phyloP scores from a whole-genome alignment of 2,797 vertebrate species.

The Anas bahamensis region DNA sequence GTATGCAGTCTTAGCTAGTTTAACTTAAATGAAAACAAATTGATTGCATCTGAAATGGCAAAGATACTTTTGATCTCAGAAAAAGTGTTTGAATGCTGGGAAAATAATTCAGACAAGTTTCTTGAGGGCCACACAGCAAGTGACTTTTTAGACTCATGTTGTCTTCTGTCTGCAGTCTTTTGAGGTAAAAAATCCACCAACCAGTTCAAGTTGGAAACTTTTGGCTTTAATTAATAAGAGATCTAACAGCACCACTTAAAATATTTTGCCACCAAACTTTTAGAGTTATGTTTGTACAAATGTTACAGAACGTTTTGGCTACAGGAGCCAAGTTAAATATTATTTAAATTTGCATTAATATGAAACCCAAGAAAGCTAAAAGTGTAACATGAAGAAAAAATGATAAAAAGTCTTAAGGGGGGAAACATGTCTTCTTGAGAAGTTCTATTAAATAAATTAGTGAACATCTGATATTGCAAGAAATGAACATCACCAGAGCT shows the following conservation, averaged over 20 bases:
- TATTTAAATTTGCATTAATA: conserved; percentile 54
- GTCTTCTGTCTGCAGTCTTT: not conserved
- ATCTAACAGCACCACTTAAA: conserved; percentile 31
- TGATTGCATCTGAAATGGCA: not conserved
- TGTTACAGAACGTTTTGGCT: conserved; percentile 32
- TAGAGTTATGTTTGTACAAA: conserved; percentile 14
- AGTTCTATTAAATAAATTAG: not conserved
- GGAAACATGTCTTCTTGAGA: not conserved
- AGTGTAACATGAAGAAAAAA: not conserved
- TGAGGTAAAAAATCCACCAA: not conserved
- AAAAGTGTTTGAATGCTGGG: not conserved
- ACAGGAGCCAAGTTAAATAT: conserved; percentile 35
- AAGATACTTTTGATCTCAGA: not conserved
- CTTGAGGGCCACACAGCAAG: not conserved
- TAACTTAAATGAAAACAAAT: not conserved
- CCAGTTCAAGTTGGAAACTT: not conserved
- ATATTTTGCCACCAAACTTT: conserved; percentile 11
- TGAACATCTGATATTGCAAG: not conserved
- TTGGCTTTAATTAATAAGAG: conserved; percentile 28
- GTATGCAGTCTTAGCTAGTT: not conserved
- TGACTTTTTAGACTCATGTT: not conserved
- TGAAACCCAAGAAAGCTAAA: conserved; percentile 21
- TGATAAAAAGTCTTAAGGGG: not conserved
- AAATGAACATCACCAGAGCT: not conserved
- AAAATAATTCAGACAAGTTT: not conserved